Evolutionary conservation across 2,888 invertebrate species (phyloP).

Genomic region (Myopa testacea): DNA sequence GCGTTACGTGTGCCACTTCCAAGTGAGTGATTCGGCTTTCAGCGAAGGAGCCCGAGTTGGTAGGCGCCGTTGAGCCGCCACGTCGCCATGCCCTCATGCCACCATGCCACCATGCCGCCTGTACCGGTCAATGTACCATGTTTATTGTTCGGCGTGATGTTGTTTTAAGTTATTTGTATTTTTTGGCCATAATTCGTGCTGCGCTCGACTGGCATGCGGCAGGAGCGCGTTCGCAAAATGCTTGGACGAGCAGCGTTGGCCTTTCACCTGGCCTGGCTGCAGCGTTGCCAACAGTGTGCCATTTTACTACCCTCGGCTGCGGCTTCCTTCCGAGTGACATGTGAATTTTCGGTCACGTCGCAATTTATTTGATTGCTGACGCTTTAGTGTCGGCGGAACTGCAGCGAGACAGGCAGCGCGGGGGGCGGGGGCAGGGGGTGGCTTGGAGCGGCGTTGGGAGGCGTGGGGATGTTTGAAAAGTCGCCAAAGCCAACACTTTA

Average conservation of each 20-base stretch:
- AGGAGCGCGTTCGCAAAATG: not conserved
- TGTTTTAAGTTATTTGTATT: not conserved
- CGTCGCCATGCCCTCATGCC: not conserved
- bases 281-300: conserved; percentile 8
- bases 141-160: not conserved
- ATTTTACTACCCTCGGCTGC: not conserved
- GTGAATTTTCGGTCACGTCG: conserved; percentile 40
- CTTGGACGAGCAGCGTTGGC: not conserved
- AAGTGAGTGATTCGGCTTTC: conserved; percentile 2
- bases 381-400: conserved; percentile 34
- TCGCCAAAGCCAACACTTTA: conserved; percentile 35
- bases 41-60: not conserved
- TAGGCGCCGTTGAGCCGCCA: not conserved
- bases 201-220: not conserved
- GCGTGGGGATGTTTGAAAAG: not conserved
- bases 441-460: not conserved
- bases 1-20: conserved; percentile 1
- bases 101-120: not conserved
- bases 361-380: conserved; percentile 40
- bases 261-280: not conserved
- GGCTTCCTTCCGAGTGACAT: conserved; percentile 26
- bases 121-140: not conserved
- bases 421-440: not conserved
- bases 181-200: conserved; percentile 1
- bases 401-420: not conserved